Evolutionary conservation across 2,888 invertebrate species (phyloP).

Genomic region (Pinctada fucata): DNA sequence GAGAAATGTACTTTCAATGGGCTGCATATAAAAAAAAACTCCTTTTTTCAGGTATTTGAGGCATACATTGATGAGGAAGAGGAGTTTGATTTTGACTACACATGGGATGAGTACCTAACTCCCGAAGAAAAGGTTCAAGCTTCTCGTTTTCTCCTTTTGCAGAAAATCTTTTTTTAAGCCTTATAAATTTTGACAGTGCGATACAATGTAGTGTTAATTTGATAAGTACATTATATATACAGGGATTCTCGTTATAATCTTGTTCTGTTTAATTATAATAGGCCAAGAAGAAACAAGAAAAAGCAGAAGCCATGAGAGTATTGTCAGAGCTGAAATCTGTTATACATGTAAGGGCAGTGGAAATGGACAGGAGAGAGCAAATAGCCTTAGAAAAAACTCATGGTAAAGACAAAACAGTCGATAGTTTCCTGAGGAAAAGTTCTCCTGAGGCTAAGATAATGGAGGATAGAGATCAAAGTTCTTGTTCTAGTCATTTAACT

Average conservation of each 20-base stretch:
- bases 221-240: neutral
- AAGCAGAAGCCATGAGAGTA: constrained; percentile 63
- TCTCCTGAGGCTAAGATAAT: too few relatives aligned
- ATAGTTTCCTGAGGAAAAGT: too few relatives aligned
- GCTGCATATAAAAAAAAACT: too few relatives aligned
- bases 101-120: constrained; percentile 56
- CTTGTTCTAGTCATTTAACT: too few relatives aligned
- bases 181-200: too few relatives aligned
- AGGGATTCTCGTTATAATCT: neutral
- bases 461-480: too few relatives aligned
- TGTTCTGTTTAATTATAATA: constrained; percentile 19
- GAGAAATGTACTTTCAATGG: too few relatives aligned
- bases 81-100: constrained; percentile 35
- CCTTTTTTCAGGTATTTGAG: constrained; percentile 64
- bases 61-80: constrained; percentile 65
- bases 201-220: too few relatives aligned
- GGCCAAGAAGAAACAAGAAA: constrained; percentile 62
- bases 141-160: neutral
- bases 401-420: neutral
- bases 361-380: constrained; percentile 58
- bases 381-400: constrained; percentile 49
- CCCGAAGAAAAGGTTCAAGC: constrained; percentile 62
- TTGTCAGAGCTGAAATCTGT: constrained; percentile 68
- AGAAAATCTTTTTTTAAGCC: neutral
- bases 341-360: constrained; percentile 66